Evolutionary conservation across 1,140 invertebrate genomes (phyloP).

Genomic region (Trichonephila clavata): DNA sequence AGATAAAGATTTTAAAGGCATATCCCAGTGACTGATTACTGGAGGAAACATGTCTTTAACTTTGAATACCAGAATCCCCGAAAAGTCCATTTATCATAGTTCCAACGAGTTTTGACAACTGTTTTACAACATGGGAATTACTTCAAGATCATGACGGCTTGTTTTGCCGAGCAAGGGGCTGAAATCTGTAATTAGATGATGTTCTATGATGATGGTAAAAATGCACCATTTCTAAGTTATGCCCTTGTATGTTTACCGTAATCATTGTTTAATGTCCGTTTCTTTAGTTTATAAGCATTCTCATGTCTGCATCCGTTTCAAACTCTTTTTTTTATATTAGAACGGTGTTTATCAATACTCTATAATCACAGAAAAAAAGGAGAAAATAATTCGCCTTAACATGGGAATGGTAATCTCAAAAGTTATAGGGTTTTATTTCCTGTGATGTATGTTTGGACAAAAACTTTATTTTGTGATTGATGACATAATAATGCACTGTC

Average conservation of each 20-base stretch:
- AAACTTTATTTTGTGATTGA: slow-evolving; percentile 4
- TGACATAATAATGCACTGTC: background rate
- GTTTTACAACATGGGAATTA: background rate
- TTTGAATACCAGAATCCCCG: background rate
- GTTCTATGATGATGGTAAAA: background rate
- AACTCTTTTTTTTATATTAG: background rate
- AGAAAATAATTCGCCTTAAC: background rate
- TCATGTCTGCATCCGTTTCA: background rate
- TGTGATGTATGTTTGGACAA: background rate
- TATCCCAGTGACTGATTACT: no score
- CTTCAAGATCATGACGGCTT: background rate
- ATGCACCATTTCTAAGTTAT: background rate
- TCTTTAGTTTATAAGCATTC: background rate
- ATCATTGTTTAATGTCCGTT: background rate
- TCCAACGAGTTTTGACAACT: background rate
- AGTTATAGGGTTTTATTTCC: background rate
- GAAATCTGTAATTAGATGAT: background rate
- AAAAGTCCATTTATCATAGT: background rate
- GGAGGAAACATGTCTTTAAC: no score
- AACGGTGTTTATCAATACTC: background rate
- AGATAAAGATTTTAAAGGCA: no score
- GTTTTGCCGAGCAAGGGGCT: background rate
- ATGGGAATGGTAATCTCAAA: background rate
- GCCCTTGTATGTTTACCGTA: background rate
- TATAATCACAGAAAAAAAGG: background rate